Conservation (phyloP, 2,888 invertebrate species). For the Congeria kusceri region DNA sequence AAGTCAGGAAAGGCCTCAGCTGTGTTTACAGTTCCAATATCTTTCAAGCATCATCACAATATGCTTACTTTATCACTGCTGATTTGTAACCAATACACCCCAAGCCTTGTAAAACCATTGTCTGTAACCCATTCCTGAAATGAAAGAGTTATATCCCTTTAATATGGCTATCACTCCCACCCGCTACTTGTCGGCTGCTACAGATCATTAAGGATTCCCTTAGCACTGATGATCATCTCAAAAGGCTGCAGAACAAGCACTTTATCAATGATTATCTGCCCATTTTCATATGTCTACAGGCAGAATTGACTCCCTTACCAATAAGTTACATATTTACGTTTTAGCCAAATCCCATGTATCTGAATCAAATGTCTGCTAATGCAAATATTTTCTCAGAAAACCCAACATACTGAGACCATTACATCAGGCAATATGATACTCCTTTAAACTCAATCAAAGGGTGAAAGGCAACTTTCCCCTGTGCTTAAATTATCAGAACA, state of each 20-base stretch:
- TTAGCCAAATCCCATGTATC: not conserved
- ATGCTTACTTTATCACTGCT: not conserved
- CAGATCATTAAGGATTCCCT: too few species aligned
- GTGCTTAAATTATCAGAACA: constrained; percentile 66
- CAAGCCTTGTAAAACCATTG: too few species aligned
- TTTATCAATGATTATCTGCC: too few species aligned
- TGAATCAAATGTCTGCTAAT: constrained; percentile 34
- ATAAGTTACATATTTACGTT: too few species aligned
- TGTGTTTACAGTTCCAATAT: constrained; percentile 8
- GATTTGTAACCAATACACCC: constrained; percentile 11
- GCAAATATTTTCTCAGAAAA: constrained; percentile 47
- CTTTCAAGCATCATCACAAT: not conserved
- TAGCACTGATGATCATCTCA: too few species aligned
- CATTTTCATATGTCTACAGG: too few species aligned
- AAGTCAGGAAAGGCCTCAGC: not conserved
- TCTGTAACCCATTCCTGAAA: too few species aligned
- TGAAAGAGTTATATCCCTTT: too few species aligned
- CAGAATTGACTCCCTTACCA: too few species aligned
- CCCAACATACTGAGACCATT: constrained; percentile 44
- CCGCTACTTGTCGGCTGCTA: too few species aligned
- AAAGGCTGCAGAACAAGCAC: too few species aligned
- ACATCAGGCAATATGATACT: constrained; percentile 53
- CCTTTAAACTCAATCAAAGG: constrained; percentile 50
- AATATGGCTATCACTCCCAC: too few species aligned
- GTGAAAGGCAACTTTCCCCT: constrained; percentile 58